phyloP scores from a whole-genome alignment of 2,888 invertebrate species.

The Tuberolachnus salignus region DNA sequence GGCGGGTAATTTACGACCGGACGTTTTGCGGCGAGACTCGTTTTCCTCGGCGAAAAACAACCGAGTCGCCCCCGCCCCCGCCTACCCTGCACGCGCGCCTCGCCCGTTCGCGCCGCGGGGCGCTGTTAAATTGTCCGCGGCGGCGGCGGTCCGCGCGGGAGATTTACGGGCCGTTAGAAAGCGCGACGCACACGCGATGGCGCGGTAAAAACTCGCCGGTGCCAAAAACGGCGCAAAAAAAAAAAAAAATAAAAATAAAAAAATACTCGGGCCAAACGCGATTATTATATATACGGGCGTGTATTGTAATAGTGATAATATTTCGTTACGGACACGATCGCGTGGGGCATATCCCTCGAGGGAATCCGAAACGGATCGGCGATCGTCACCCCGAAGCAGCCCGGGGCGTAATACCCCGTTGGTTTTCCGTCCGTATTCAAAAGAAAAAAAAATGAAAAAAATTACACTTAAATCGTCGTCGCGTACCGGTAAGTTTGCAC shows the following conservation, averaged over 20 bases:
- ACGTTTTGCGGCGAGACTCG: slow-evolving; percentile 44
- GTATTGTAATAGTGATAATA: no score
- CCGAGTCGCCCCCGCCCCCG: slow-evolving; percentile 18
- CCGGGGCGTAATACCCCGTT: no score
- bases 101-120: slow-evolving; percentile 44
- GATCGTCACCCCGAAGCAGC: no score
- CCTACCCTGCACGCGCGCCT: neutral
- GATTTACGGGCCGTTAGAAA: slow-evolving; percentile 51
- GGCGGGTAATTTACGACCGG: slow-evolving; percentile 52
- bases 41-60: slow-evolving; percentile 41
- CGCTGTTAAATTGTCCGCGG: slow-evolving; percentile 1
- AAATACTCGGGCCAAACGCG: slow-evolving; percentile 26
- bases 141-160: slow-evolving; percentile 30
- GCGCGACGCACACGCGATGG: slow-evolving; percentile 20
- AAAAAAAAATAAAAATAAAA: no score
- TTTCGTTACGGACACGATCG: no score
- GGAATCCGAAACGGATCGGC: no score
- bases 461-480: no score
- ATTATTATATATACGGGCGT: neutral
- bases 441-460: no score
- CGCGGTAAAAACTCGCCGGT: slow-evolving; percentile 21
- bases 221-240: slow-evolving; percentile 56
- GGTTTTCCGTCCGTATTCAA: no score
- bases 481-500: no score
- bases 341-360: no score